Evolutionary conservation across 2,888 invertebrate genomes (phyloP).

Genomic region (Mimachlamys varia): DNA sequence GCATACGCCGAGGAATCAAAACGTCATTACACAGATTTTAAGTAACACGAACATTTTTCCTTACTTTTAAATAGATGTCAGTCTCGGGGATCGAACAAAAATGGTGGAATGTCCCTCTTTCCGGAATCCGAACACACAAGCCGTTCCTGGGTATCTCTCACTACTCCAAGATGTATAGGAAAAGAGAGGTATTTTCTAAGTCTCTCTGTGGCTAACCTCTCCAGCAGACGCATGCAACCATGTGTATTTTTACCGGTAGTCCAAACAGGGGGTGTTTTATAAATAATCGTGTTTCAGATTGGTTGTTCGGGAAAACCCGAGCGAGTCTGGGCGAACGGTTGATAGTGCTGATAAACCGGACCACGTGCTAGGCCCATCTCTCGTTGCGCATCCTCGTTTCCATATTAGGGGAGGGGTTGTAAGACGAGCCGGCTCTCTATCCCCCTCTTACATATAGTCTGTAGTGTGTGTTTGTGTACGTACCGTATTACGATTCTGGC

Average conservation of each 20-base stretch:
- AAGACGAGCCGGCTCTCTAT: slow-evolving; percentile 40
- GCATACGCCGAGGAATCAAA: neutral
- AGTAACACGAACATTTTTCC: neutral
- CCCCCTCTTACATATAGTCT: neutral
- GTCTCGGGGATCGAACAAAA: neutral
- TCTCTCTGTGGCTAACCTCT: slow-evolving; percentile 16
- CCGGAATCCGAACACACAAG: neutral
- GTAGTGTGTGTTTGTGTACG: slow-evolving; percentile 6
- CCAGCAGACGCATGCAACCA: slow-evolving; percentile 25
- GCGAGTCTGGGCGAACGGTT: slow-evolving; percentile 41
- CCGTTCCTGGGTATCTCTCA: neutral
- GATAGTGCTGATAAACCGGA: slow-evolving; percentile 44
- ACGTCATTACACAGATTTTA: neutral
- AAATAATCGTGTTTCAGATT: slow-evolving; percentile 54
- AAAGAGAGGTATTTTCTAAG: slow-evolving; percentile 38
- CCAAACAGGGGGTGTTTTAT: slow-evolving; percentile 52
- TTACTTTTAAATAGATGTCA: neutral
- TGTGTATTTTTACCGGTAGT: slow-evolving; percentile 46
- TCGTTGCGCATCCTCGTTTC: slow-evolving; percentile 45
- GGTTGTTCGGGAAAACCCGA: slow-evolving; percentile 47
- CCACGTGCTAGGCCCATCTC: slow-evolving; percentile 39
- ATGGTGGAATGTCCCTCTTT: neutral
- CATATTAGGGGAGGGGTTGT: slow-evolving; percentile 51
- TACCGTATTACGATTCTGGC: slow-evolving; percentile 10
- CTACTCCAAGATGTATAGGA: slow-evolving; percentile 37